A percentile compares a stretch with the other conserved stretches of the same genome.
These are phyloP conservation scores for Leucania comma DNA, from an alignment of 2,888 invertebrate genomes.

Conservation along the genomic window DNA sequence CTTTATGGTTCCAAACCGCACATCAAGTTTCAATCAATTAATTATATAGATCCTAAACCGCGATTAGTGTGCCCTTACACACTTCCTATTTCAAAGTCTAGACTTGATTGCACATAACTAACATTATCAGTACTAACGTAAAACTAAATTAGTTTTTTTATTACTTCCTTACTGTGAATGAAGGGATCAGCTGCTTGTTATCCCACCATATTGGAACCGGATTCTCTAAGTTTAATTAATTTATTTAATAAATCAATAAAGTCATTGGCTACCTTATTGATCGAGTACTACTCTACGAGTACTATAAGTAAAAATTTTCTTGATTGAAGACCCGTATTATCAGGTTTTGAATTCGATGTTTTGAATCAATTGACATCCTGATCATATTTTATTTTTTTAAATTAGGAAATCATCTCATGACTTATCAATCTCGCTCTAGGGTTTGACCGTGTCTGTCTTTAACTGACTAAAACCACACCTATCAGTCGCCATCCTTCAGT, in stretches of 20 bases:
- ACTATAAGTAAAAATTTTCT: neutral
- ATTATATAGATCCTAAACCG: neutral
- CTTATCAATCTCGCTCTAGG: no score
- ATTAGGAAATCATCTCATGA: no score
- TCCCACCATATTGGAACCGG: slow-evolving; percentile 7
- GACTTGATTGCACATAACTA: slow-evolving; percentile 31
- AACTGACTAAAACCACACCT: no score
- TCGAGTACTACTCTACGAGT: neutral
- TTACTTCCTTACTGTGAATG: slow-evolving; percentile 50
- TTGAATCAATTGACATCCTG: neutral
- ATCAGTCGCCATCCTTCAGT: no score
- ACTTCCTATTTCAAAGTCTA: slow-evolving; percentile 31
- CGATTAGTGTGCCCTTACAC: neutral
- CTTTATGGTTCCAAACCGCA: neutral
- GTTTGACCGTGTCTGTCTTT: no score
- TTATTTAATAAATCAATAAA: slow-evolving; percentile 11
- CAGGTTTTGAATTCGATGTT: no score
- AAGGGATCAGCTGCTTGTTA: slow-evolving; percentile 43
- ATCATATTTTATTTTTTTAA: neutral
- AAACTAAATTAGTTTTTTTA: slow-evolving; percentile 42
- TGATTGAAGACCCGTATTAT: neutral
- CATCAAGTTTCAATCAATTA: neutral
- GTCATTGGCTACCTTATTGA: neutral
- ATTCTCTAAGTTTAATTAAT: slow-evolving; percentile 7
- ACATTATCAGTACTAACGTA: slow-evolving; percentile 25